Base-by-base conservation (phyloP, 2,888 invertebrate species). In the Aphelenchoides bicaudatus region DNA sequence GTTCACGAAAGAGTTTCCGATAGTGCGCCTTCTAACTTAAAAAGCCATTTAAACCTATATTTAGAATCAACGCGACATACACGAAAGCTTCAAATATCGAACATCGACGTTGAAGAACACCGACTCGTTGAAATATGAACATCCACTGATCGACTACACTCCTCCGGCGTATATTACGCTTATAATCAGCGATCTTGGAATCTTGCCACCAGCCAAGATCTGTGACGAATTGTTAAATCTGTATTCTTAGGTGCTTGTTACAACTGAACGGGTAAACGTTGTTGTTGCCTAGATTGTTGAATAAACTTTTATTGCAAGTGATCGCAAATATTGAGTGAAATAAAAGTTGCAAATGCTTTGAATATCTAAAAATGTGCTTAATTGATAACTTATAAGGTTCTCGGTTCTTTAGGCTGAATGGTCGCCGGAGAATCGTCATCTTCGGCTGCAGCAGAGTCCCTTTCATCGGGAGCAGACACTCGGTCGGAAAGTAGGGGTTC, bases 191-290 rank as follows among this genome's bases (percentile, higher is more conserved):
- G 96, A 98, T 82, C 83, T 96, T 62, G 98, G 96, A 1, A 90
- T 93, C 63, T 82, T 98, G 25, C 91, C 94, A 1, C 92, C 98
- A 0, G 90, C 93, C 0, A 96, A 94, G 50, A 92, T 98, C 27
- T 92, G 93, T 80, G 96, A 96, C 78, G 92, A 94, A 84, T 84
- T 98, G 23, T 91, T 98, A 65, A 92, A 94, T 82, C 83, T 98
- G 64, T 98, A 98, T 82, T 85, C 91, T 78, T 93, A 85, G 86
- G 74, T 56, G 1, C n/a, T n/a, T 10, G 37, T n/a, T 34, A 10
- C 10, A 34, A 34, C 10, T 10, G 37, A n/a, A 10, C 34, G 34
- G 34, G 34, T 34, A n/a, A 10, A 10, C n/a, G 34, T 34, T 34
- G 34, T 34, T 34, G 43, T 21, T 21, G 23, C 16, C 6, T 43